These are phyloP conservation scores for Ceramica pisi DNA, from an alignment of 2,888 invertebrate genomes.

Conservation along the genomic window DNA sequence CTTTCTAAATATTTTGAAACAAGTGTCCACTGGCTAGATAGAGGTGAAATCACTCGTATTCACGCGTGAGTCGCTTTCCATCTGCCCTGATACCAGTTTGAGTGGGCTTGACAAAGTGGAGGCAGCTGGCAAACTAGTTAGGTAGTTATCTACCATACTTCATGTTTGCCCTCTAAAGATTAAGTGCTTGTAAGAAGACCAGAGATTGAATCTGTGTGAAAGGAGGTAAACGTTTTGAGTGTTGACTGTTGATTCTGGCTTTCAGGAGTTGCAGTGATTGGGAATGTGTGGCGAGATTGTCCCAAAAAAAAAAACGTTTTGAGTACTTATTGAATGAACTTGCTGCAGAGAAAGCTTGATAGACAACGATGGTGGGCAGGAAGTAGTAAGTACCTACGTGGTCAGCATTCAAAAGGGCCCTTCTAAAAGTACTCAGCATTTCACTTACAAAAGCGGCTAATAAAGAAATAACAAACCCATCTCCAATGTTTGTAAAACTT, in stretches of 20 bases:
- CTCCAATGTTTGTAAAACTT: conserved; percentile 37
- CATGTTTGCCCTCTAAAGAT: conserved; percentile 57
- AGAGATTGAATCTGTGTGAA: conserved; percentile 38
- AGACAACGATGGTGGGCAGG: conserved; percentile 17
- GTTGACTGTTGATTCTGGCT: too few relatives aligned
- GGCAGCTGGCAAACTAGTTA: conserved; percentile 66
- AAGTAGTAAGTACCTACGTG: conserved; percentile 41
- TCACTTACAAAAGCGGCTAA: conserved; percentile 33
- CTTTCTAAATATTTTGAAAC: conserved; percentile 55
- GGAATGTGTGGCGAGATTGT: too few relatives aligned
- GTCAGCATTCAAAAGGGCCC: conserved; percentile 14
- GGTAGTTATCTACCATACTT: conserved; percentile 57
- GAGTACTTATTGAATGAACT: conserved; percentile 30
- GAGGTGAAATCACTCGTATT: conserved; percentile 70
- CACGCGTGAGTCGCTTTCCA: conserved; percentile 70
- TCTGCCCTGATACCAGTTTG: conserved; percentile 72
- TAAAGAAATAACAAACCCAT: conserved; percentile 39
- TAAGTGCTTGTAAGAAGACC: conserved; percentile 49
- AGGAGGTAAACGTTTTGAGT: conserved; percentile 41
- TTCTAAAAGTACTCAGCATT: conserved; percentile 21
- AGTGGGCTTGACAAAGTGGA: conserved; percentile 61
- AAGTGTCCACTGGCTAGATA: conserved; percentile 56
- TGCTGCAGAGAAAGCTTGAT: conserved; percentile 45
- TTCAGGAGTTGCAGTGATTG: too few relatives aligned
- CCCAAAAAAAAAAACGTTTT: too few relatives aligned